These are phyloP conservation scores for Oasisia sp. DNA, from an alignment of 2,888 invertebrate species.

Conservation along the genomic window DNA sequence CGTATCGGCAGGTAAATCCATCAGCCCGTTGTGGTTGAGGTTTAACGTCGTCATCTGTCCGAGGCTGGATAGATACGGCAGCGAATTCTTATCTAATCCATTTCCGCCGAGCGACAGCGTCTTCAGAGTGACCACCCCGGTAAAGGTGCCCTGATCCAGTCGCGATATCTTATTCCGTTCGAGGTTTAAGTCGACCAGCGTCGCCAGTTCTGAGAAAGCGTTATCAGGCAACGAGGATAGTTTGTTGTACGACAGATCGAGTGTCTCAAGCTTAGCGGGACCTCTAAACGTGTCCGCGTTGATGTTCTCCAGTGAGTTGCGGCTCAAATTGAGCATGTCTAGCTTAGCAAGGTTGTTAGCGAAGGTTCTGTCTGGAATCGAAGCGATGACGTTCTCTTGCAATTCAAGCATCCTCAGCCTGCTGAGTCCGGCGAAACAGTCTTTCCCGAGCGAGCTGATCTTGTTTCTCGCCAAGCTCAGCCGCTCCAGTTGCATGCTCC, in stretches of 20 bases:
- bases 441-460: conserved; percentile 22
- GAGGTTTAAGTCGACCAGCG: conserved; percentile 28
- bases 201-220: conserved; percentile 28
- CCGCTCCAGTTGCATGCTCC: conserved; percentile 32
- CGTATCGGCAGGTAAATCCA: conserved; percentile 18
- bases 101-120: conserved; percentile 32
- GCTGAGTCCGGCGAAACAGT: conserved; percentile 33
- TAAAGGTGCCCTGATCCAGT: conserved; percentile 27
- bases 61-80: conserved; percentile 26
- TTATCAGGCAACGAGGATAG: conserved; percentile 27
- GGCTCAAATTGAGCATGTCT: conserved; percentile 31
- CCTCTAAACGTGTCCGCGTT: conserved; percentile 31
- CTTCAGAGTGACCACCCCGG: conserved; percentile 23
- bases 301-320: conserved; percentile 26
- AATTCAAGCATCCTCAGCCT: conserved; percentile 29
- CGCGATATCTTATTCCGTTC: conserved; percentile 29
- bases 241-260: conserved; percentile 35
- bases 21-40: conserved; percentile 31
- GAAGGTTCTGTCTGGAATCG: conserved; percentile 28
- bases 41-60: conserved; percentile 27
- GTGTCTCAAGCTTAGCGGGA: conserved; percentile 19
- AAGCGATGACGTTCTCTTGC: conserved; percentile 30
- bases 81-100: conserved; percentile 20
- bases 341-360: conserved; percentile 35
- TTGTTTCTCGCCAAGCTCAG: conserved; percentile 31